Percentiles rank a stretch among this genome's conserved stretches.
These are phyloP conservation scores for Brienomyrus brachyistius DNA, from an alignment of 2,113 vertebrate species.

Conservation along the genomic window DNA sequence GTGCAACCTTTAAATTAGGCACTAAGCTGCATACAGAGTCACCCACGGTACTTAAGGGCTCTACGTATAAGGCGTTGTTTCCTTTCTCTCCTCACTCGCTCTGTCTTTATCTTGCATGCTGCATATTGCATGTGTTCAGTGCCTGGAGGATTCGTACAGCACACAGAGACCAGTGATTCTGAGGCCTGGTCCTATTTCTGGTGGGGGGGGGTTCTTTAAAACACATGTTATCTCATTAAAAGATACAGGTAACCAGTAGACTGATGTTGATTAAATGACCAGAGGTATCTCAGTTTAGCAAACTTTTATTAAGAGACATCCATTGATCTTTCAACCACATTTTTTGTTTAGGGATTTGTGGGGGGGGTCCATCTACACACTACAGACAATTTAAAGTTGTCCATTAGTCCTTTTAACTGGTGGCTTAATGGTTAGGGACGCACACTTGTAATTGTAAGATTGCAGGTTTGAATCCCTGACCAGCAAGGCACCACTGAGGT, in stretches of 20 bases:
- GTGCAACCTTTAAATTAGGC: neutral
- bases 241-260: neutral
- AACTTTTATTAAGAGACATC: neutral
- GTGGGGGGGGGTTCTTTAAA: neutral
- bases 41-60: too few species aligned
- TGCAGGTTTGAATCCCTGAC: too few species aligned
- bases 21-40: neutral
- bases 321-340: neutral
- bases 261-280: neutral
- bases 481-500: too few species aligned
- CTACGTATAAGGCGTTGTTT: neutral
- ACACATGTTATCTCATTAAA: neutral
- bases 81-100: neutral
- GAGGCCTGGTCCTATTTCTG: slow-evolving; percentile 3
- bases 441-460: too few species aligned
- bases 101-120: neutral
- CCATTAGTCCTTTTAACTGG: too few species aligned
- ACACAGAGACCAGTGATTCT: slow-evolving; percentile 19
- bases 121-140: neutral
- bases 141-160: neutral
- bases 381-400: neutral
- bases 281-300: neutral
- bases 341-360: neutral
- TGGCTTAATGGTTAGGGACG: too few species aligned
- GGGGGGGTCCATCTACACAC: neutral